These are phyloP conservation scores for Drosophila kokeensis DNA, from an alignment of 2,888 invertebrate genomes.

Conservation along the genomic window DNA sequence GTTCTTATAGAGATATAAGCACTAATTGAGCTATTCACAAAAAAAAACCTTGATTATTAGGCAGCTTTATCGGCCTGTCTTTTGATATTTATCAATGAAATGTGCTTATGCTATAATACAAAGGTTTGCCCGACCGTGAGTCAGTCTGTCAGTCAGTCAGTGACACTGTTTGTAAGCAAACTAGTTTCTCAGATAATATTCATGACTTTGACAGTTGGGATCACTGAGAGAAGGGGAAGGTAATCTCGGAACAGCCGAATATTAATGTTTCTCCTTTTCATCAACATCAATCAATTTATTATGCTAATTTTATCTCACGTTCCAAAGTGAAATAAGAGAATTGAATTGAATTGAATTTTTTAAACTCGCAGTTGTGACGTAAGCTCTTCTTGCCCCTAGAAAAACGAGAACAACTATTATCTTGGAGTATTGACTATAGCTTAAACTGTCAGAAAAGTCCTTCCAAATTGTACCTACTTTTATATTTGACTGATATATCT, in stretches of 20 bases:
- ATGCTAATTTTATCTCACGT: not conserved
- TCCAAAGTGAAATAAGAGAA: not conserved
- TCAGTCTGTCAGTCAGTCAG: not conserved
- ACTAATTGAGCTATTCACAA: not conserved
- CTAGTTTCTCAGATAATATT: not conserved
- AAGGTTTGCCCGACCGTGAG: not conserved
- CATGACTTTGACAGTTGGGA: not conserved
- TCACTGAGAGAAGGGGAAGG: not conserved
- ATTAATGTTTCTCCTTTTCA: not conserved
- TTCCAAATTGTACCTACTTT: not conserved
- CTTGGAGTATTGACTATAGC: not conserved
- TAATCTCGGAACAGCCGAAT: not conserved
- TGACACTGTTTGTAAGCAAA: not conserved
- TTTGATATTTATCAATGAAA: not conserved
- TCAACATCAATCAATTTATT: not conserved
- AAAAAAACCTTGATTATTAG: not conserved
- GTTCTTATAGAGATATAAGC: not conserved
- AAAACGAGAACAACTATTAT: not conserved
- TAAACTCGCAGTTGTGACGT: not conserved
- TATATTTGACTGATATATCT: not conserved
- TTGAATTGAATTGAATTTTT: not conserved
- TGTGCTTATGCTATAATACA: not conserved
- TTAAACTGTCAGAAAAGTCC: not conserved
- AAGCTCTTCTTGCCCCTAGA: not conserved
- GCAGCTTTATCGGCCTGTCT: not conserved